phyloP scores from a whole-genome alignment of 2,113 vertebrate species.

The Rhinogobius similis region DNA sequence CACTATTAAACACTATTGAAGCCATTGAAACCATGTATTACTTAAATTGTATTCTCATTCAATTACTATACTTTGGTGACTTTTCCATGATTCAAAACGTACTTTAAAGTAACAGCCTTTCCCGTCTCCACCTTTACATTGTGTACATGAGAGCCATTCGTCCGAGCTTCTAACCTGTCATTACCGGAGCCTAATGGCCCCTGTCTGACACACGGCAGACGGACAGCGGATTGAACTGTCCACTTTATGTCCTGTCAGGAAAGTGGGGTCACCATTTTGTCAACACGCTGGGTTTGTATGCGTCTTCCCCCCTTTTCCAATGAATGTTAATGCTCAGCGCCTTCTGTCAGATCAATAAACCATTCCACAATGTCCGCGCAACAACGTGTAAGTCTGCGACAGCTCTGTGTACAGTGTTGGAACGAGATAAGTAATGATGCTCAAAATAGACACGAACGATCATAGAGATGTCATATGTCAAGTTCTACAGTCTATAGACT shows the following conservation, averaged over 20 bases:
- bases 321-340: slow-evolving; percentile 52
- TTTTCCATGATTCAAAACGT: neutral
- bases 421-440: neutral
- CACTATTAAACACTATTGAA: too few relatives aligned
- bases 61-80: too few relatives aligned
- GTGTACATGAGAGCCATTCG: neutral
- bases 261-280: slow-evolving; percentile 32
- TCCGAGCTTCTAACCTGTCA: neutral
- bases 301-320: slow-evolving; percentile 29
- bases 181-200: neutral
- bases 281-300: slow-evolving; percentile 16
- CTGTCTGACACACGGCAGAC: slow-evolving; percentile 20
- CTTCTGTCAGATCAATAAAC: slow-evolving; percentile 54
- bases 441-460: neutral
- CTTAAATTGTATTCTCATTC: too few relatives aligned
- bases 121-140: neutral
- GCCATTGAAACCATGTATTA: too few relatives aligned
- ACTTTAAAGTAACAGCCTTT: neutral
- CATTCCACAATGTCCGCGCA: slow-evolving; percentile 54
- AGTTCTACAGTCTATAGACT: too few relatives aligned
- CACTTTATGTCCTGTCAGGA: slow-evolving; percentile 27
- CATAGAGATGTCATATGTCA: neutral
- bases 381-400: slow-evolving; percentile 36
- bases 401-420: neutral
- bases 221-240: slow-evolving; percentile 43